Percentiles rank a stretch among this genome's conserved stretches.
phyloP scores from a whole-genome alignment of 1,140 invertebrate species.

The Diploscapter pachys region DNA sequence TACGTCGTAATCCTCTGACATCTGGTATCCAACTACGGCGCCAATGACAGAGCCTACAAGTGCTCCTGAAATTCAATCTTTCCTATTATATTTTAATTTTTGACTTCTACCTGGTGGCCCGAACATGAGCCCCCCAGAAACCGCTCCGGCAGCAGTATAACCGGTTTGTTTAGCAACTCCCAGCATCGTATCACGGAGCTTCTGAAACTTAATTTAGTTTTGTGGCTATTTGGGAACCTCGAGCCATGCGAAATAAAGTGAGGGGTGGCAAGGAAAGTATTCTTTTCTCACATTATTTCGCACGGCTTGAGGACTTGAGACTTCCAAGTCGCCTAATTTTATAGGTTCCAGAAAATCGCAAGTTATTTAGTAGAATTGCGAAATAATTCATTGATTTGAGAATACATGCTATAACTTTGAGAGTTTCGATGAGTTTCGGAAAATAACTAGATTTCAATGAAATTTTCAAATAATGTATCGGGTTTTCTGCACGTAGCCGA shows the following conservation, averaged over 20 bases:
- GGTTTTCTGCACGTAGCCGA: not conserved
- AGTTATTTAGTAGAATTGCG: not conserved
- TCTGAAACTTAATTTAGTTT: not conserved
- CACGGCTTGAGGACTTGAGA: no score
- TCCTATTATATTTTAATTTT: not conserved
- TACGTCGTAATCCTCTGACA: slow-evolving; percentile 17
- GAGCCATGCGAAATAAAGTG: no score
- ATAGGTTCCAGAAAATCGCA: not conserved
- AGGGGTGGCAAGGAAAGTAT: no score
- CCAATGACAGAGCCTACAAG: slow-evolving; percentile 1
- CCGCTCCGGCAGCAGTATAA: not conserved
- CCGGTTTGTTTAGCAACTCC: not conserved
- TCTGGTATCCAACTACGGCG: slow-evolving; percentile 15
- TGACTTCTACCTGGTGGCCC: not conserved
- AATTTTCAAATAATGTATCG: not conserved
- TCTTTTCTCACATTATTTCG: no score
- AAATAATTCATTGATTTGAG: not conserved
- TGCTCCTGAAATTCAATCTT: slow-evolving; percentile 7
- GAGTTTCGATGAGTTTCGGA: not conserved
- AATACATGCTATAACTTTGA: not conserved
- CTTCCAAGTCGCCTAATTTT: no score
- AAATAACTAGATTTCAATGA: not conserved
- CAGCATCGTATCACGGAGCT: not conserved
- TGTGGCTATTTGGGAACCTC: not conserved
- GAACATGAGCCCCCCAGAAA: no score